Percentiles rank a stretch among this genome's conserved stretches.
Conservation (phyloP, 2,113 vertebrate species). For the Grammomys dolichurus region DNA sequence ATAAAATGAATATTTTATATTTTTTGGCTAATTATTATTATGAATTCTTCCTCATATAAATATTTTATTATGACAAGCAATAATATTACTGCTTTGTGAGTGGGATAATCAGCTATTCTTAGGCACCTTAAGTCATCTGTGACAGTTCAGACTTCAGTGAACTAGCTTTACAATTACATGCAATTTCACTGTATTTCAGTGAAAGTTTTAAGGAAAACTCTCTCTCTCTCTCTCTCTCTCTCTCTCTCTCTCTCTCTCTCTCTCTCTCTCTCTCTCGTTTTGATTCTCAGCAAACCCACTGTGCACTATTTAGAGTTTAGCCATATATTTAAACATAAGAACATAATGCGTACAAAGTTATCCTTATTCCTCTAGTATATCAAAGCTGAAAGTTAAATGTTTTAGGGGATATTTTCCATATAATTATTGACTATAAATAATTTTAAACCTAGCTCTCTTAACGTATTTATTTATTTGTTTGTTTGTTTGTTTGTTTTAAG, state of each 20-base stretch:
- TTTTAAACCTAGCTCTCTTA: not conserved
- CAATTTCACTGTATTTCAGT: constrained; percentile 45
- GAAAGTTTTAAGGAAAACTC: not conserved
- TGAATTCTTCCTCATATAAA: constrained; percentile 63
- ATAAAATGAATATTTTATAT: constrained; percentile 73
- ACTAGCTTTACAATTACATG: not conserved
- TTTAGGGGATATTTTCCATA: not conserved
- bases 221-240: not conserved
- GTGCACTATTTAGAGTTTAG: not conserved
- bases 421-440: not conserved
- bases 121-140: constrained; percentile 41
- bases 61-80: constrained; percentile 73
- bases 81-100: constrained; percentile 49
- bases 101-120: constrained; percentile 37
- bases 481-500: not conserved
- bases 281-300: not conserved
- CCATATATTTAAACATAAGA: not conserved
- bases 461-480: not conserved
- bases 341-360: not conserved
- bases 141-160: not conserved
- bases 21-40: constrained; percentile 59
- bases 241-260: not conserved
- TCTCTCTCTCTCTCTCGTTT: not conserved
- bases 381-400: not conserved
- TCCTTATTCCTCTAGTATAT: not conserved